Conservation (phyloP, 2,888 invertebrate genomes). For the Prenolepis imparis region DNA sequence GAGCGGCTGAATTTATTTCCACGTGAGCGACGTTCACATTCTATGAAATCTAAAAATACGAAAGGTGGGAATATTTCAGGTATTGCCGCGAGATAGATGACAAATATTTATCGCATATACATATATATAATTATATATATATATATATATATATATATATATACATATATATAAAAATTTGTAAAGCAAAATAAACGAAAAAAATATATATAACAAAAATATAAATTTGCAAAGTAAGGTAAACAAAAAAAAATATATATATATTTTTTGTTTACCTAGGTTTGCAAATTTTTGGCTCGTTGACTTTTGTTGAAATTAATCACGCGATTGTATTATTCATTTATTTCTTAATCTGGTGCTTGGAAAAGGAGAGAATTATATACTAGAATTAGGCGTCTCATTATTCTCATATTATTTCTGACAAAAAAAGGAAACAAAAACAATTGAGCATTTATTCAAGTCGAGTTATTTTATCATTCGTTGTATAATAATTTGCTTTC, state of each 20-base stretch:
- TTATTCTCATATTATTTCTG: not conserved
- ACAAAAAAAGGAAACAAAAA: not conserved
- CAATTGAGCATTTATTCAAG: not conserved
- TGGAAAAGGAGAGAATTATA: not conserved
- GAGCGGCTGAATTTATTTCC: constrained; percentile 40
- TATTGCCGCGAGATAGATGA: not conserved
- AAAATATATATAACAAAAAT: too few species aligned
- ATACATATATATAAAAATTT: too few species aligned
- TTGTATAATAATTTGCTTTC: not conserved
- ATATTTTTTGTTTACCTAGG: not conserved
- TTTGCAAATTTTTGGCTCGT: not conserved
- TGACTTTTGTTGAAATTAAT: not conserved
- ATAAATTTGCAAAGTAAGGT: too few species aligned
- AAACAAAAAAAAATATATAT: not conserved
- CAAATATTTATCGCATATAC: not conserved
- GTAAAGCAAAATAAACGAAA: too few species aligned
- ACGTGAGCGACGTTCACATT: constrained; percentile 34
- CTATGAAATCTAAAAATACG: constrained; percentile 40
- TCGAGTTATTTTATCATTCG: not conserved
- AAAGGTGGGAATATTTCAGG: constrained; percentile 23
- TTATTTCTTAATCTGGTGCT: not conserved
- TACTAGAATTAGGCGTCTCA: not conserved
- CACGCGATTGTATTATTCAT: not conserved
- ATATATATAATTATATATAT: too few species aligned
- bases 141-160: too few species aligned